Evolutionary conservation across 2,888 invertebrate genomes (phyloP).

Genomic region (Platynereis dumerilii): DNA sequence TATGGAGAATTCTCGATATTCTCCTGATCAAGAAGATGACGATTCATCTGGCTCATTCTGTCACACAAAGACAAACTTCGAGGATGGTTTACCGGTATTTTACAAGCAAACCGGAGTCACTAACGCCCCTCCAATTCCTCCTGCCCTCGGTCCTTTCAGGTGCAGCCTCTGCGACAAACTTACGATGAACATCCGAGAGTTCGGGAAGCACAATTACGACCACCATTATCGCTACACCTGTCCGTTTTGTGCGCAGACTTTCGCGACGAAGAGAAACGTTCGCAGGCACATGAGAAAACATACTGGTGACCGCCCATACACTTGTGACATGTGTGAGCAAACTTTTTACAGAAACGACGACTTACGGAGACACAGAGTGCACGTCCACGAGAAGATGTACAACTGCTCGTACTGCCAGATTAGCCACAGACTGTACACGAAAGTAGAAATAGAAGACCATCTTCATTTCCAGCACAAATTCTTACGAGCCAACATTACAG

Average conservation of each 20-base stretch:
- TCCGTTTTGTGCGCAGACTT: slow-evolving; percentile 6
- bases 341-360: slow-evolving; percentile 4
- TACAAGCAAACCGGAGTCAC: too few relatives aligned
- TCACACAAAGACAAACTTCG: too few relatives aligned
- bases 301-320: slow-evolving; percentile 1
- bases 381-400: neutral
- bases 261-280: neutral
- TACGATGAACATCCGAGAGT: neutral
- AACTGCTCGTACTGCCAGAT: neutral
- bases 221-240: neutral
- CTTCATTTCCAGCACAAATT: too few relatives aligned
- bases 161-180: neutral
- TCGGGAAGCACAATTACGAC: neutral
- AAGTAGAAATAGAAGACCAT: too few relatives aligned
- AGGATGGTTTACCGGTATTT: too few relatives aligned
- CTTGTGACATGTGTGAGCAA: slow-evolving; percentile 2
- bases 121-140: too few relatives aligned
- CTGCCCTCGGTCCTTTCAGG: neutral
- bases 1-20: too few relatives aligned
- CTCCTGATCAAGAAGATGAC: too few relatives aligned
- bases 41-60: too few relatives aligned
- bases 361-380: neutral
- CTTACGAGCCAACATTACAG: too few relatives aligned
- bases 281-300: neutral
- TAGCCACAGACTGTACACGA: too few relatives aligned